These are phyloP conservation scores for Falco biarmicus DNA, from an alignment of 2,797 vertebrate species.

Conservation along the genomic window DNA sequence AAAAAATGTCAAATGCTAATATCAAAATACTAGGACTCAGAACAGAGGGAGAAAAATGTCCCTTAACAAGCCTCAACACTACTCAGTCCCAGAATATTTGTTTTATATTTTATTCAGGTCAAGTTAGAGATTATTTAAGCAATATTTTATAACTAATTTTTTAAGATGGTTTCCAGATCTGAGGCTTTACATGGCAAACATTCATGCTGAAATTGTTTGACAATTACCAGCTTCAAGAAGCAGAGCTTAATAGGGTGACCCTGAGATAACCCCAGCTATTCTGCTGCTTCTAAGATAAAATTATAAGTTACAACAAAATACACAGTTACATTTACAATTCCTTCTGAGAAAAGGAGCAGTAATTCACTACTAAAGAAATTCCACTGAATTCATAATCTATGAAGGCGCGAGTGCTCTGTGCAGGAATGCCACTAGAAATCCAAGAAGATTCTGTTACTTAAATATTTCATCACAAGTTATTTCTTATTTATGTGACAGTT, in stretches of 20 bases:
- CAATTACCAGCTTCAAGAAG: constrained; percentile 17
- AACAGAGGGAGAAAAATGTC: background rate
- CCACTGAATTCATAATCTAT: background rate
- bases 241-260: background rate
- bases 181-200: background rate
- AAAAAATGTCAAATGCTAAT: background rate
- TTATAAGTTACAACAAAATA: background rate
- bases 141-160: background rate
- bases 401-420: background rate
- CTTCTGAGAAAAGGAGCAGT: constrained; percentile 40
- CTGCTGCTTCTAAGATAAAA: constrained; percentile 18
- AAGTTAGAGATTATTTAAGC: background rate
- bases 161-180: background rate
- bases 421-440: constrained; percentile 37
- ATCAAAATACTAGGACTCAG: background rate
- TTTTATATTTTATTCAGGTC: constrained; percentile 4
- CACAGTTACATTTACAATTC: background rate
- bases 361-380: constrained; percentile 32
- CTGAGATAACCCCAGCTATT: constrained; percentile 11
- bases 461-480: constrained; percentile 66
- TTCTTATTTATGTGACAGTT: constrained; percentile 46
- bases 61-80: background rate
- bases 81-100: background rate
- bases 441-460: constrained; percentile 43
- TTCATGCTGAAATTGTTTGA: constrained; percentile 9